phyloP scores from a whole-genome alignment of 2,888 invertebrate species.

The Acanthosepion esculentum region DNA sequence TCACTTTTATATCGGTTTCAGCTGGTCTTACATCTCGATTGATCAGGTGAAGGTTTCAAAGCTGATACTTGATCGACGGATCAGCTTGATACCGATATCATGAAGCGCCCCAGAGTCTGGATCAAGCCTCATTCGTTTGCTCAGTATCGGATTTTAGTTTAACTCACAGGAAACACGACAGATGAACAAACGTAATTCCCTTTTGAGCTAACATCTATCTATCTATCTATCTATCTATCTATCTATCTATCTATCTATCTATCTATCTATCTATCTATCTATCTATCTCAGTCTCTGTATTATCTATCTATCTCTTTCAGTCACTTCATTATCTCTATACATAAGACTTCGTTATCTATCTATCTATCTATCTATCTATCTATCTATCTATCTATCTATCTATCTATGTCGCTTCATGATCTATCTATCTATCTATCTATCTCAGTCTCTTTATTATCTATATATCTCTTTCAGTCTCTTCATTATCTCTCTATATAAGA shows the following conservation, averaged over 20 bases:
- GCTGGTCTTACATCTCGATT: not conserved
- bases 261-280: not conserved
- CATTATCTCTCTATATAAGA: too few relatives aligned
- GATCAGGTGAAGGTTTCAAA: not conserved
- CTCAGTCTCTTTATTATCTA: not conserved
- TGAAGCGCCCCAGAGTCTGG: not conserved
- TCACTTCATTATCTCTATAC: too few relatives aligned
- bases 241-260: too few relatives aligned
- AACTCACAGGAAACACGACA: not conserved
- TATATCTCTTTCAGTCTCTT: too few relatives aligned
- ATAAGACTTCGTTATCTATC: too few relatives aligned
- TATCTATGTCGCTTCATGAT: not conserved
- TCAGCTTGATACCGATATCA: not conserved
- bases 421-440: slow-evolving; percentile 14
- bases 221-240: too few relatives aligned
- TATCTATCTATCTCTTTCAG: not conserved
- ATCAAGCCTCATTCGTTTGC: not conserved
- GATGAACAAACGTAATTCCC: not conserved
- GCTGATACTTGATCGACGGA: not conserved
- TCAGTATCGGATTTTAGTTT: not conserved
- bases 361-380: not conserved
- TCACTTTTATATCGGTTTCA: not conserved
- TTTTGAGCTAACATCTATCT: too few relatives aligned
- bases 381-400: not conserved
- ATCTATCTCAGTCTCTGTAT: not conserved